A percentile compares a stretch with the other conserved stretches of the same genome.
Evolutionary conservation across 1,140 invertebrate genomes (phyloP).

Genomic region (Temnothorax curvispinosus): DNA sequence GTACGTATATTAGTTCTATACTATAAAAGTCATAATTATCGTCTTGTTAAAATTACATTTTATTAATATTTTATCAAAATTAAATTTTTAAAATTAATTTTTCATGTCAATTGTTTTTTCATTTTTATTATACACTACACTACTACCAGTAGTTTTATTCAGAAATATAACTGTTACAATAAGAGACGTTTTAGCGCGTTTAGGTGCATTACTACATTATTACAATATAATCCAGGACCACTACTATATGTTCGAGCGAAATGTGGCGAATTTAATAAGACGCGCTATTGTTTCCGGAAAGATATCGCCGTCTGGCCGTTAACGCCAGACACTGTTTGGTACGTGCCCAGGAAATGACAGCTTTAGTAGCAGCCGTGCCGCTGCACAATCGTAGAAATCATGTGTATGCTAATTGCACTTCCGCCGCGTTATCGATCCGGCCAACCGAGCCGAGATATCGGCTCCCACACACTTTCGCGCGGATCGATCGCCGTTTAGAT

Average conservation of each 20-base stretch:
- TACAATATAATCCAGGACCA: not conserved
- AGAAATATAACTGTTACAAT: not conserved
- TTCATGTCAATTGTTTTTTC: no score
- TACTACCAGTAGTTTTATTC: not conserved
- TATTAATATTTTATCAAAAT: no score
- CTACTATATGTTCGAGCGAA: not conserved
- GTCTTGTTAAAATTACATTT: no score
- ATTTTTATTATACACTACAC: no score
- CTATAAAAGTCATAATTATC: no score
- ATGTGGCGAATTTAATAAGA: conserved; percentile 24
- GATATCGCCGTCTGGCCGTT: conserved; percentile 40
- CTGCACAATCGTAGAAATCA: conserved; percentile 48
- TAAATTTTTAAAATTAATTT: no score
- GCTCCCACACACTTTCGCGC: not conserved
- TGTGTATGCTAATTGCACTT: conserved; percentile 58
- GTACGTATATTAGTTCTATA: no score
- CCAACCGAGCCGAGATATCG: conserved; percentile 39
- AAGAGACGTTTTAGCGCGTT: not conserved
- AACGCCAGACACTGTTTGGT: conserved; percentile 51
- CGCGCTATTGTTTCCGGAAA: conserved; percentile 37
- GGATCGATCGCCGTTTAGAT: conserved; percentile 49
- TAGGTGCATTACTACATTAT: not conserved
- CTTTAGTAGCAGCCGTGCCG: conserved; percentile 38
- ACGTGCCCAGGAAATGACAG: conserved; percentile 48
- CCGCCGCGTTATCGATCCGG: conserved; percentile 31